phyloP scores from a whole-genome alignment of 2,113 vertebrate genomes.

The Hyaena hyaena region DNA sequence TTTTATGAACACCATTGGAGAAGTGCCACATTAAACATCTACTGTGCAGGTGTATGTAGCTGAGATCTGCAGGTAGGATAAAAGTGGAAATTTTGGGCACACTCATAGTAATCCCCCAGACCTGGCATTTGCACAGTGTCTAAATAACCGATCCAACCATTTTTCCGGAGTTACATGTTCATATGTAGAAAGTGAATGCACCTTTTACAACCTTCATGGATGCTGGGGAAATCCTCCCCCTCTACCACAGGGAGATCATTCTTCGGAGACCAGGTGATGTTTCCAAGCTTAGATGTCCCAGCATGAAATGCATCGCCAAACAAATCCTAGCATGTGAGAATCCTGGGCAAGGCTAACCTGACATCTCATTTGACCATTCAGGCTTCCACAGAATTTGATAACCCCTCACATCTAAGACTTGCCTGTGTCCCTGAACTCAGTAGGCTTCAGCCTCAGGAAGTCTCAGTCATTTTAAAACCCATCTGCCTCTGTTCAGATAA shows the following conservation, averaged over 20 bases:
- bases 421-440: background rate
- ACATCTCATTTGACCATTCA: background rate
- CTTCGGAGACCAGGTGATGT: background rate
- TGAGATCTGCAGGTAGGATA: background rate
- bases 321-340: background rate
- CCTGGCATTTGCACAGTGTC: background rate
- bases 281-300: conserved; percentile 17
- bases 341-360: background rate
- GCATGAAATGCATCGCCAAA: background rate
- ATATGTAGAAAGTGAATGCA: background rate
- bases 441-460: background rate
- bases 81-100: background rate
- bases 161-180: background rate
- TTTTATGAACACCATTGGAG: background rate
- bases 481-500: conserved; percentile 51
- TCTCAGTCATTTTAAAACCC: conserved; percentile 52
- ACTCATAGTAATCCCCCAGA: background rate
- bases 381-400: background rate
- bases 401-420: background rate
- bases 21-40: background rate
- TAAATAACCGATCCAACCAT: background rate
- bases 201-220: background rate
- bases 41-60: background rate
- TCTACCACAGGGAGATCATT: background rate
- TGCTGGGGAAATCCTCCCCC: background rate